phyloP scores from a whole-genome alignment of 2,113 vertebrate species.

The Siniperca chuatsi region DNA sequence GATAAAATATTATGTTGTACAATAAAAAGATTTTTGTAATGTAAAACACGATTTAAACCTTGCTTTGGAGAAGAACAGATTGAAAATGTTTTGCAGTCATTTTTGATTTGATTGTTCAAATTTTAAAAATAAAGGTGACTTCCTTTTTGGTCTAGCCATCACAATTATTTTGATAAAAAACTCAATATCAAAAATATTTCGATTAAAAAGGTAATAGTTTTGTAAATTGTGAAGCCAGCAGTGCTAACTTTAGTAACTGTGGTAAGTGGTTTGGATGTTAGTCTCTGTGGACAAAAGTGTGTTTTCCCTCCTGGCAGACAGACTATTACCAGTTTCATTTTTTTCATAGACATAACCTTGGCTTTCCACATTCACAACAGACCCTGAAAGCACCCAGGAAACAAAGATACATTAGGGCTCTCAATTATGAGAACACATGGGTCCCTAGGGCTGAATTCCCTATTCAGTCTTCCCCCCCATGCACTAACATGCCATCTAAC shows the following conservation, averaged over 20 bases:
- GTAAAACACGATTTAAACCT: constrained; percentile 30
- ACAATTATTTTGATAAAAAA: not conserved
- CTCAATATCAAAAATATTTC: not conserved
- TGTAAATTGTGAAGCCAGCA: not conserved
- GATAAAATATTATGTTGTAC: constrained; percentile 40
- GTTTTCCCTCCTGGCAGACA: constrained; percentile 64
- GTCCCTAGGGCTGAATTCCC: constrained; percentile 73
- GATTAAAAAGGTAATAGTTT: not conserved
- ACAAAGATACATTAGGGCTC: constrained; percentile 77
- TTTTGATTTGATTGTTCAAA: not conserved
- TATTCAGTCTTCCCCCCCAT: constrained; percentile 50
- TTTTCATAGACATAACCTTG: constrained; percentile 73
- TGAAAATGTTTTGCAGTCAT: not conserved
- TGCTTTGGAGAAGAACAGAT: not conserved
- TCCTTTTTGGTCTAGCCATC: not conserved
- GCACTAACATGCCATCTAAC: constrained; percentile 76
- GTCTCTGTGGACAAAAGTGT: constrained; percentile 49
- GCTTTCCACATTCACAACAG: constrained; percentile 71
- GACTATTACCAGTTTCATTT: constrained; percentile 67
- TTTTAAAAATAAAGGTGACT: not conserved
- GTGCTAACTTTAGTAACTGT: constrained; percentile 38
- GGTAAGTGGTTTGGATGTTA: constrained; percentile 46
- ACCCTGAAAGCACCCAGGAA: constrained; percentile 75
- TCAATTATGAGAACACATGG: constrained; percentile 79
- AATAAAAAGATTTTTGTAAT: constrained; percentile 44